Base-by-base conservation (phyloP, 2,888 invertebrate species). In the Microchrysa polita region DNA sequence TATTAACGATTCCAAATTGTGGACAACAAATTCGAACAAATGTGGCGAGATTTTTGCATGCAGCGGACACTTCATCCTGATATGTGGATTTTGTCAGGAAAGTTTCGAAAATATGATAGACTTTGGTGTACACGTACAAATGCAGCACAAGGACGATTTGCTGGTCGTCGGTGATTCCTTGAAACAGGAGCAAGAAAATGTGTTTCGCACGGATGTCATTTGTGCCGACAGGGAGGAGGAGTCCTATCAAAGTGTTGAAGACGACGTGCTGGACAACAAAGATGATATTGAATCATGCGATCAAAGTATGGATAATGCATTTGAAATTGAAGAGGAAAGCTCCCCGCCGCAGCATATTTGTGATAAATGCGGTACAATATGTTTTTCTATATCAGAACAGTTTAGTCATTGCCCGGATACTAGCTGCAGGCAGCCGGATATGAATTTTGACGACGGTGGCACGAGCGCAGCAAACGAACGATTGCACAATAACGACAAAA, bases 61-160 rank as follows among this genome's bases (percentile, higher is more conserved):
- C 1, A 76, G 76, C 53, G 75, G 77, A 18, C 76, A 77, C 74
- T 74, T 74, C 40, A 77, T 78, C 40, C 73, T 40, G 12, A 74
- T 76, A 57, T 79, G 78, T 63, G 76, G 76, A 74, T n/a, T 79
- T 78, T 55, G 77, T 77, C 23, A 42, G 40, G 71, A 42, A 2
- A 48, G 16, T 0, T 22, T 18, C 18, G 69, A 53, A 52, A 67
- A 48, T 23, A 52, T 67, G 23, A 18, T 48, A 22, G 16, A 14
- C 10, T 67, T 67, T 52, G 67, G 67, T 5, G 27, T 9, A 23
- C 67, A 67, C 23, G 14, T 67, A 20, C 18, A 52, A 9, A 5
- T 22, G 0, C 18, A 67, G 18, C 67, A 67, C 14, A n/a, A 48
- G 48, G 61, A 63, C 18, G 18, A 42, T 18, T 42, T 63, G 61